Conservation (phyloP, 2,113 vertebrate species). For the Sigmodon hispidus region DNA sequence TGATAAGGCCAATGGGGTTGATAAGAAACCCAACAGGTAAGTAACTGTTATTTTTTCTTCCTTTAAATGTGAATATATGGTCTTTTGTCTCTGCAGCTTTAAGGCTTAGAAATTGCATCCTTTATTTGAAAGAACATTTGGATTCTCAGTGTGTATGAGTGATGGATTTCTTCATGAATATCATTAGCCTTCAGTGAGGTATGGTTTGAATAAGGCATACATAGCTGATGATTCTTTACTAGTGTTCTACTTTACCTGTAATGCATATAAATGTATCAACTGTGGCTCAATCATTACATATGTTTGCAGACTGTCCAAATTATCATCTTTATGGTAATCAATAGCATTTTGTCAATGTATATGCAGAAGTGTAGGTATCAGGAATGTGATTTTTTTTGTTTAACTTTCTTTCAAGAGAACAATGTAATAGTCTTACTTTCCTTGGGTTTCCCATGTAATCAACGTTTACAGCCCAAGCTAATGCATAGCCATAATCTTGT, state of each 20-base stretch:
- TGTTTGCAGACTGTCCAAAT: neutral
- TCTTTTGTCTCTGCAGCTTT: neutral
- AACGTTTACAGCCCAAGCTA: neutral
- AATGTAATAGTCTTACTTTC: neutral
- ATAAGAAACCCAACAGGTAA: neutral
- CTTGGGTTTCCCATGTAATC: neutral
- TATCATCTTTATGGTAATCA: constrained; percentile 44
- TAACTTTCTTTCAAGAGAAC: neutral
- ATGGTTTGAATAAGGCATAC: constrained; percentile 56
- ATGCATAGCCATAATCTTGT: neutral
- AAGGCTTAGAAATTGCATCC: neutral
- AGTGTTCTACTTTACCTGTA: neutral
- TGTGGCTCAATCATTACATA: constrained; percentile 46
- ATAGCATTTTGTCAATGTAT: constrained; percentile 30
- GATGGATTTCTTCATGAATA: constrained; percentile 51
- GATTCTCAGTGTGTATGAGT: constrained; percentile 33
- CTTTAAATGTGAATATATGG: neutral
- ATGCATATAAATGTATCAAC: constrained; percentile 29
- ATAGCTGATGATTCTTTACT: constrained; percentile 51
- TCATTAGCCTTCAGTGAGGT: constrained; percentile 45
- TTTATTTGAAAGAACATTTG: neutral
- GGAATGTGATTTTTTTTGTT: neutral
- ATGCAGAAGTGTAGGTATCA: neutral
- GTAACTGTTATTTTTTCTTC: neutral
- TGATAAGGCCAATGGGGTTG: neutral